Percentiles rank a stretch among this genome's conserved stretches.
Evolutionary conservation across 2,888 invertebrate species (phyloP).

Genomic region (Rhopalosiphum nymphaeae): DNA sequence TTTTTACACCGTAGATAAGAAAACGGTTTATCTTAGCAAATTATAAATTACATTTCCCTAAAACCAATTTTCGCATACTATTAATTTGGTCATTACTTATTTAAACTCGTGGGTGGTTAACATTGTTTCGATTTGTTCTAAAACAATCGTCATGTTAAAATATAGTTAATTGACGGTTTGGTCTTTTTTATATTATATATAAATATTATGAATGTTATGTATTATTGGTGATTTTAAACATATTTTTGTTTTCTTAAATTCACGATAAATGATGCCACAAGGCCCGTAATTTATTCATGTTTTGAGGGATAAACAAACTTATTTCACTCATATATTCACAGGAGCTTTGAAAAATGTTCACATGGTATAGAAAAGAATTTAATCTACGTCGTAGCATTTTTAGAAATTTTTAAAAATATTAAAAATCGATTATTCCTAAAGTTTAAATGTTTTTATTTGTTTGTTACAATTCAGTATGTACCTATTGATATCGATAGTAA

Average conservation of each 20-base stretch:
- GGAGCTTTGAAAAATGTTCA: neutral
- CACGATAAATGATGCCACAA: neutral
- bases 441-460: neutral
- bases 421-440: neutral
- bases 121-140: neutral
- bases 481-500: neutral
- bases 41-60: neutral
- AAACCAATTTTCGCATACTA: neutral
- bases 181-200: neutral
- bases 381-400: neutral
- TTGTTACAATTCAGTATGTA: neutral
- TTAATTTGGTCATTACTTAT: neutral
- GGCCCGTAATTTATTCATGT: neutral
- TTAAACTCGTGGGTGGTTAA: neutral
- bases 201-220: neutral
- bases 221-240: neutral
- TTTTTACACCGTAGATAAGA: neutral
- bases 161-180: neutral
- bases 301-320: neutral
- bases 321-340: neutral
- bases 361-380: neutral
- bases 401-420: neutral
- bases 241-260: neutral
- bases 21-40: neutral
- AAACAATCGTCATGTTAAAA: neutral